Base-by-base conservation (phyloP, 2,113 vertebrate species). In the Psilopsiagon aymara region DNA sequence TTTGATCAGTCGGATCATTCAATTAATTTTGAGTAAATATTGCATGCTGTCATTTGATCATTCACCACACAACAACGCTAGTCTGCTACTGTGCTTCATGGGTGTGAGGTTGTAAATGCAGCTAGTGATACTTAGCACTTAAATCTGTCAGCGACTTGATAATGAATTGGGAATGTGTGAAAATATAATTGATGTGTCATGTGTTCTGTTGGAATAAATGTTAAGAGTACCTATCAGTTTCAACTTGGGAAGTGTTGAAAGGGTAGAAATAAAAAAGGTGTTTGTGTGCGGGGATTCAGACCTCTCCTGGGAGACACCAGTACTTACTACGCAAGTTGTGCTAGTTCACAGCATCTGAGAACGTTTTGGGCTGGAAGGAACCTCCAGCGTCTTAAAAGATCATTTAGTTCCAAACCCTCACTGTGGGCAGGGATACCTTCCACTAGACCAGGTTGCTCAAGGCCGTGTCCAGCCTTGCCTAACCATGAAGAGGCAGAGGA, bases 61-160 rank as follows among this genome's bases (percentile, higher is more conserved):
- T 62, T 62, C 0, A 2, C 16, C 13, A 9, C 2, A 2, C 13
- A 49, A 21, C 1, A 4, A 28, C 11, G 16, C 64, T 71, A 14
- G 7, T 53, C 69, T 70, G 49, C 35, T 59, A 2, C 27, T 43
- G 11, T n/a, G 39, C 59, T 73, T 73, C 3, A 0, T 60, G 33
- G 49, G 8, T 80, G 43, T 1, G 4, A 87, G 41, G 33, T 7
- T 69, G 60, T 64, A 59, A 69, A 46, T 75, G 39, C 55, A 52
- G 17, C 55, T 52, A 0, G 64, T 75, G 37, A 29, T 59, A 47
- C 25, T 64, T 41, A 17, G 7, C 24, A 17, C 28, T 75, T 85
- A 52, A 81, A 33, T 52, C 39, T 86, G 37, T 17, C 37, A 16
- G 49, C 67, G 53, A 49, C 41, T 68, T 37, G 52, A 29, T 33